Evolutionary conservation across 2,113 vertebrate genomes (phyloP).

Genomic region (Crypturellus undulatus): DNA sequence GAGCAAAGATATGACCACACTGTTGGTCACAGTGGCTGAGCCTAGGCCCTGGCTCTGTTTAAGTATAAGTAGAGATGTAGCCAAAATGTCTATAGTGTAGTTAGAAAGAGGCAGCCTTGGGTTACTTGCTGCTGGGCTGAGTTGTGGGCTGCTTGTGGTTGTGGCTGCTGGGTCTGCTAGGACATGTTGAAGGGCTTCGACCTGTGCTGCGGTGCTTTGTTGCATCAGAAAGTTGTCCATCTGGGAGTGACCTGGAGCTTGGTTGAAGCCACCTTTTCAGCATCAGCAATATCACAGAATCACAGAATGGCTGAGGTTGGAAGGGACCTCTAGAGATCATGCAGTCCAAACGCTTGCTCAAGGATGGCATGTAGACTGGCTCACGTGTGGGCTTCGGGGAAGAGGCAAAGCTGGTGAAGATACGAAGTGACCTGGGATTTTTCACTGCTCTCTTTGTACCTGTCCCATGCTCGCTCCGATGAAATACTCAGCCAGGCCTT

Average conservation of each 20-base stretch:
- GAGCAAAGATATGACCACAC: background rate
- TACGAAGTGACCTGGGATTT: background rate
- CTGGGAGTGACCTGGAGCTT: background rate
- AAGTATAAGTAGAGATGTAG: background rate
- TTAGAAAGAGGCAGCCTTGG: background rate
- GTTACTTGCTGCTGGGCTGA: background rate
- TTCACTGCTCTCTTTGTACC: background rate
- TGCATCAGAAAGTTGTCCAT: background rate
- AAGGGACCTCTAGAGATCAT: too few relatives aligned
- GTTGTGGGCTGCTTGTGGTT: background rate
- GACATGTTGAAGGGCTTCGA: background rate
- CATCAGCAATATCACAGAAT: too few relatives aligned
- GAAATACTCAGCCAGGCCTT: background rate
- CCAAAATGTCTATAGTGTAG: background rate
- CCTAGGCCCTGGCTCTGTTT: background rate
- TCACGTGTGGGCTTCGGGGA: accelerated
- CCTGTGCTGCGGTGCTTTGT: background rate
- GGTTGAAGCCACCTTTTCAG: accelerated
- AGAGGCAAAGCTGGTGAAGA: background rate
- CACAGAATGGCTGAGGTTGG: too few relatives aligned
- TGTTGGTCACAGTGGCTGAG: background rate
- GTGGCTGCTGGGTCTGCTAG: background rate
- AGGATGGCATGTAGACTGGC: background rate
- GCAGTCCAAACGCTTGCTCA: too few relatives aligned
- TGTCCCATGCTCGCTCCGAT: background rate